Evolutionary conservation across 2,113 vertebrate genomes (phyloP).

Genomic region (Motacilla tschutschensis): DNA sequence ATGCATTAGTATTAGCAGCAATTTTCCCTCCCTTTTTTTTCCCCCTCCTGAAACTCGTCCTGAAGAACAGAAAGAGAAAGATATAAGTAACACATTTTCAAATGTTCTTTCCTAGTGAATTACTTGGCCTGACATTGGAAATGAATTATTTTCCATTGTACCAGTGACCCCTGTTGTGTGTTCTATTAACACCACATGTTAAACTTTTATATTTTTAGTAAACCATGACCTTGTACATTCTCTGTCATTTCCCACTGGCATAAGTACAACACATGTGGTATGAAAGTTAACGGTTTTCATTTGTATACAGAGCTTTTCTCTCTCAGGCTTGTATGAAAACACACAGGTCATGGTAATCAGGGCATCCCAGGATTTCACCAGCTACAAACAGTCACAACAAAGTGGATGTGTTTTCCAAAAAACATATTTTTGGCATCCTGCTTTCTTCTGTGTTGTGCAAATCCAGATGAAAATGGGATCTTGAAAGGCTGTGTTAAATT

Average conservation of each 20-base stretch:
- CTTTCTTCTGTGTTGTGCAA: constrained; percentile 24
- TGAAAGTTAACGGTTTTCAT: constrained; percentile 56
- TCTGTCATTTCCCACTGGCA: constrained; percentile 64
- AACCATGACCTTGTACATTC: constrained; percentile 66
- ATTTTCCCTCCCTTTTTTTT: not conserved
- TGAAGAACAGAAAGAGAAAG: not conserved
- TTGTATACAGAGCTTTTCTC: constrained; percentile 11
- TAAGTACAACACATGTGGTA: constrained; percentile 54
- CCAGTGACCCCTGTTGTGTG: constrained; percentile 68
- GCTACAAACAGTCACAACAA: constrained; percentile 38
- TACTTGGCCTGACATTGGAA: constrained; percentile 53
- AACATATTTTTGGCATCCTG: constrained; percentile 59
- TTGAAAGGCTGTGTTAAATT: constrained; percentile 58
- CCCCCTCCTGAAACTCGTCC: fast-evolving
- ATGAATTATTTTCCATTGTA: constrained; percentile 63
- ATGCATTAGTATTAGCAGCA: not conserved
- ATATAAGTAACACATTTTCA: constrained; percentile 23
- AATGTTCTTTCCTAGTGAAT: constrained; percentile 36
- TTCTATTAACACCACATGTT: constrained; percentile 74
- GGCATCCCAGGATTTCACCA: constrained; percentile 45
- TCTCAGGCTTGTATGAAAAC: constrained; percentile 20
- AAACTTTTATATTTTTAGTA: constrained; percentile 66
- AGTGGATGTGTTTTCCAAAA: constrained; percentile 42
- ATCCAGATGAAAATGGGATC: constrained; percentile 62
- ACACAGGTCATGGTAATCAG: constrained; percentile 33